Evolutionary conservation across 2,113 vertebrate genomes (phyloP).

Genomic region (Crotalus horridus): DNA sequence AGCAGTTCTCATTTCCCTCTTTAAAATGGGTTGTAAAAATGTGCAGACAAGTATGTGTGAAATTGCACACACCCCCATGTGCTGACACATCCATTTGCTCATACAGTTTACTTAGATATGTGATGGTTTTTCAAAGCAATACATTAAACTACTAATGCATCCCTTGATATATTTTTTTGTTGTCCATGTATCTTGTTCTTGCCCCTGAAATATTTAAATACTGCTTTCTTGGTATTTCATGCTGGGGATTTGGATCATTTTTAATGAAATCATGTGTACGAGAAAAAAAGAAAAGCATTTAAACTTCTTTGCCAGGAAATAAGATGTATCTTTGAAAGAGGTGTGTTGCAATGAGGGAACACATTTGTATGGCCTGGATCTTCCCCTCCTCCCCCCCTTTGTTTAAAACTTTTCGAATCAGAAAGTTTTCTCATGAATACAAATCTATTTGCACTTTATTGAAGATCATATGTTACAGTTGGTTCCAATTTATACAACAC

Average conservation of each 20-base stretch:
- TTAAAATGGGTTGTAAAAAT: slow-evolving; percentile 51
- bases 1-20: neutral
- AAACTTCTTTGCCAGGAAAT: neutral
- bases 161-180: neutral
- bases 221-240: slow-evolving; percentile 9
- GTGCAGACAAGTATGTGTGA: slow-evolving; percentile 38
- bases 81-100: slow-evolving; percentile 44
- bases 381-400: neutral
- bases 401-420: neutral
- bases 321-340: neutral
- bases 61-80: slow-evolving; percentile 27
- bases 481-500: neutral
- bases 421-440: neutral
- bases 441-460: neutral
- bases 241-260: slow-evolving; percentile 20
- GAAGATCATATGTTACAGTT: neutral
- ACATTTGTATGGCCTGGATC: neutral
- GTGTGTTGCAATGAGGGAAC: neutral
- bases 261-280: neutral
- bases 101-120: slow-evolving; percentile 31
- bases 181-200: neutral
- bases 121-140: slow-evolving; percentile 56
- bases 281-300: neutral
- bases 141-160: slow-evolving; percentile 40
- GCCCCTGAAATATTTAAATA: slow-evolving; percentile 18